Evolutionary conservation across 2,113 vertebrate species (phyloP).

Genomic region (Gnathonemus longibarbis): DNA sequence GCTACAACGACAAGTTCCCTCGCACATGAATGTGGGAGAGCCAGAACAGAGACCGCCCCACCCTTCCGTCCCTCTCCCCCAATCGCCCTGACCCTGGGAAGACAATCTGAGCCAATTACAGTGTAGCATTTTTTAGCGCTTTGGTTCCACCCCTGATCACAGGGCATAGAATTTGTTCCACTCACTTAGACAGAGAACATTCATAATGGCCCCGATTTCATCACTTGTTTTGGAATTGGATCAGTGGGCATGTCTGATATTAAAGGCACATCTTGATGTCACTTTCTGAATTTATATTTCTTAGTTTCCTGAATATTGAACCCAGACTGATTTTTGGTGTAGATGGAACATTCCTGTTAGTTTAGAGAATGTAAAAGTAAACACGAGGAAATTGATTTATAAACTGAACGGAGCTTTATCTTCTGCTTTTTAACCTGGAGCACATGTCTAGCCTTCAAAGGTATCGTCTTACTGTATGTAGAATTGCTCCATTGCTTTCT

Average conservation of each 20-base stretch:
- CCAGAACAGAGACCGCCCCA: neutral
- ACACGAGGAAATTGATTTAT: neutral
- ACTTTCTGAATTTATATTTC: neutral
- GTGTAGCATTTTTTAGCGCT: slow-evolving; percentile 17
- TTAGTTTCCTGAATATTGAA: neutral
- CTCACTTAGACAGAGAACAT: neutral
- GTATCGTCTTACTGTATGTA: neutral
- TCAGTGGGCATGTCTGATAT: neutral
- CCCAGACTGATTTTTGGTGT: neutral
- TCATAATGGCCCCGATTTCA: neutral
- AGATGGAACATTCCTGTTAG: neutral
- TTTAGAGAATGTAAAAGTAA: neutral
- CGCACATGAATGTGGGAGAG: slow-evolving; percentile 56
- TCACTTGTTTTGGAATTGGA: neutral
- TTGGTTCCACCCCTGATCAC: slow-evolving; percentile 4
- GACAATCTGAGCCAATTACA: slow-evolving; percentile 24
- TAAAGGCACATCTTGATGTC: neutral
- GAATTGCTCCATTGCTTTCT: neutral
- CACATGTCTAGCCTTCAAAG: neutral
- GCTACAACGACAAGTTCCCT: slow-evolving; percentile 90
- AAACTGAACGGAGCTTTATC: neutral
- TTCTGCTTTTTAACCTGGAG: neutral
- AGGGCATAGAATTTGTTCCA: neutral
- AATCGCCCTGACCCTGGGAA: neutral
- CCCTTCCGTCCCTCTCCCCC: neutral